Conservation (phyloP, 1,140 invertebrate species). For the Medauroidea extradentata region DNA sequence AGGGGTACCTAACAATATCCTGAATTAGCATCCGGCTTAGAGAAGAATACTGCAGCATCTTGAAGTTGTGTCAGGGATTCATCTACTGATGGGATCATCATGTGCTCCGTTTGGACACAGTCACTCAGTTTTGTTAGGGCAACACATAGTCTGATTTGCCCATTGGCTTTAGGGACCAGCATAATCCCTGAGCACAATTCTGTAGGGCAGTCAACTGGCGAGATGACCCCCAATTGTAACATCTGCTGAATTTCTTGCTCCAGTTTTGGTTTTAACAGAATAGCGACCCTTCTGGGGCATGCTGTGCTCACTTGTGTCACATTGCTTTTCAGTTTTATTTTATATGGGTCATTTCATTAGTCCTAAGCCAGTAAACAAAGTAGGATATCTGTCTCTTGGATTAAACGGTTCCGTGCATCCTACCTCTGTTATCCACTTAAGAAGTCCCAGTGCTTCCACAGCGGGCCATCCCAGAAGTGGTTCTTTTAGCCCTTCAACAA, state of each 20-base stretch:
- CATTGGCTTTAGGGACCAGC: conserved; percentile 37
- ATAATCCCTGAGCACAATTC: conserved; percentile 43
- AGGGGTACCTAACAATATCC: conserved; percentile 24
- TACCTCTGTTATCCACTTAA: not conserved
- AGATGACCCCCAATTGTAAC: conserved; percentile 27
- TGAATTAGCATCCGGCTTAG: conserved; percentile 21
- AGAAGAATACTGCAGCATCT: conserved; percentile 12
- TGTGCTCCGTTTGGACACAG: conserved; percentile 26
- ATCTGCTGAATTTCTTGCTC: conserved; percentile 27
- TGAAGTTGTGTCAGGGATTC: not conserved
- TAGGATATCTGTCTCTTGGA: not conserved
- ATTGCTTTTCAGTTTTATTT: not conserved
- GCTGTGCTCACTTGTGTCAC: conserved; percentile 6
- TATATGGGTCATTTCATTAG: not conserved
- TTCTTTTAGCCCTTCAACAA: not conserved
- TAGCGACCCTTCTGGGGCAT: conserved; percentile 29
- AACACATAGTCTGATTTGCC: conserved; percentile 37
- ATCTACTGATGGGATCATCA: conserved; percentile 9
- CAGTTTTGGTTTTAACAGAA: conserved; percentile 28
- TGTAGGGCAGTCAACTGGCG: conserved; percentile 31
- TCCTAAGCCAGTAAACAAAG: conserved; percentile 3
- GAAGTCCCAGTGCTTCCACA: not conserved
- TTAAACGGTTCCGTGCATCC: not conserved
- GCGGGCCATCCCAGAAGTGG: not conserved
- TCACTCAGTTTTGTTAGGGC: conserved; percentile 38